phyloP scores from a whole-genome alignment of 2,888 invertebrate species.

The Parochlus steinenii region DNA sequence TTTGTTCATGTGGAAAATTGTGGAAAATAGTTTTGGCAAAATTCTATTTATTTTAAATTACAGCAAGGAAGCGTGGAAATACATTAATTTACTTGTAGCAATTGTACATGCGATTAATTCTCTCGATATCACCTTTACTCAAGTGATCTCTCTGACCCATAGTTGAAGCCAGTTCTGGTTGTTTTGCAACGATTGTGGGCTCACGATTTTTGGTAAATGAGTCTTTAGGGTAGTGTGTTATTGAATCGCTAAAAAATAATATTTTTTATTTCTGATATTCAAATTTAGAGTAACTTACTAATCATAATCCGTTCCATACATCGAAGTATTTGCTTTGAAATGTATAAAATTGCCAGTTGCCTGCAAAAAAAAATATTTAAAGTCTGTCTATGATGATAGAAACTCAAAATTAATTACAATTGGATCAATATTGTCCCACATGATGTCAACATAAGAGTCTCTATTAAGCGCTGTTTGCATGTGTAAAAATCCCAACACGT shows the following conservation, averaged over 20 bases:
- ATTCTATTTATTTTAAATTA: too few species aligned
- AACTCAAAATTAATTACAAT: background rate
- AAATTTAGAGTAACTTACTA: background rate
- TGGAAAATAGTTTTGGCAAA: too few species aligned
- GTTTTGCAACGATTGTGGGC: background rate
- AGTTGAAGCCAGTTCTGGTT: background rate
- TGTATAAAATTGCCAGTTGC: background rate
- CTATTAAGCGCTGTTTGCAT: conserved; percentile 3
- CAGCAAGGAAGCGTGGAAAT: too few species aligned
- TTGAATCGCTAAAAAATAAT: too few species aligned
- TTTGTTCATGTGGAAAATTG: too few species aligned
- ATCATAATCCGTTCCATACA: conserved; percentile 7
- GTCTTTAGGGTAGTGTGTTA: conserved; percentile 1
- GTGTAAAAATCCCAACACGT: conserved; percentile 6
- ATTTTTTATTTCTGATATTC: too few species aligned
- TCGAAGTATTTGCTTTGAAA: background rate
- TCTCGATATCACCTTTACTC: conserved; percentile 2
- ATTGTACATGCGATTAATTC: conserved; percentile 5
- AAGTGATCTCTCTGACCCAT: conserved; percentile 7
- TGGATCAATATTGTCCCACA: conserved; percentile 4
- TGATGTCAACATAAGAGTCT: conserved; percentile 1
- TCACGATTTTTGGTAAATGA: conserved; percentile 1
- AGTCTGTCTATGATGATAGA: background rate
- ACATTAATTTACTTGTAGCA: too few species aligned
- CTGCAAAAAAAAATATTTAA: background rate